A percentile compares a stretch with the other conserved stretches of the same genome.
These are phyloP conservation scores for Hafferia zeledoni DNA, from an alignment of 2,797 vertebrate genomes.

Conservation along the genomic window DNA sequence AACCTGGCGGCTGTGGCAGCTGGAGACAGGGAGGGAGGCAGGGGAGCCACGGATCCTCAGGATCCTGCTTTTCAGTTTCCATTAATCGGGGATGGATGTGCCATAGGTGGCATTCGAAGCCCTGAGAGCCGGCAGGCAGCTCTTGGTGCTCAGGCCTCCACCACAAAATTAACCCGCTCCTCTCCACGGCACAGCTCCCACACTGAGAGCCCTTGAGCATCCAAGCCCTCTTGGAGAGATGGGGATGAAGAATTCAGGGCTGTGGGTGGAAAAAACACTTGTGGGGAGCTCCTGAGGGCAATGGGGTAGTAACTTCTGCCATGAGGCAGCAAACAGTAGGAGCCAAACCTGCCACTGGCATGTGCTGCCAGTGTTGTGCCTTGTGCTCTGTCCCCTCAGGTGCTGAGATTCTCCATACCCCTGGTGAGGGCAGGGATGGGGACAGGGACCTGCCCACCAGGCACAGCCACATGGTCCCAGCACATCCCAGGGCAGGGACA, in stretches of 20 bases:
- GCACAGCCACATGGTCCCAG: neutral
- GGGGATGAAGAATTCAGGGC: rapidly evolving
- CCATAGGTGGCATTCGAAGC: neutral
- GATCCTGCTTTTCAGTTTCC: constrained; percentile 21
- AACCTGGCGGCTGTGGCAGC: neutral
- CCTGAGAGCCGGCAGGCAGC: neutral
- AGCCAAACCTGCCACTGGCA: neutral
- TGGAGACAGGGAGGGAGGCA: neutral
- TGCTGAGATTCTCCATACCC: neutral
- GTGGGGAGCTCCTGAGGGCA: neutral
- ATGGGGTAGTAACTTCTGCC: neutral
- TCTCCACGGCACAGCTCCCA: rapidly evolving
- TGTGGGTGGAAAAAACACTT: neutral
- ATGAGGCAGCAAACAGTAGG: rapidly evolving
- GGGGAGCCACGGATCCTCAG: neutral
- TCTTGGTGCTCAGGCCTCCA: neutral
- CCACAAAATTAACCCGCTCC: neutral
- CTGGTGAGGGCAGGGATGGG: rapidly evolving
- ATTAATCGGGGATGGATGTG: neutral
- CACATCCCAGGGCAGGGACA: rapidly evolving
- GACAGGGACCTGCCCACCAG: neutral
- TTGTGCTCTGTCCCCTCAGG: neutral
- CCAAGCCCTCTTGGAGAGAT: rapidly evolving
- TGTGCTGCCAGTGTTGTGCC: rapidly evolving
- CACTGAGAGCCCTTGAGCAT: neutral